Percentiles rank a stretch among this genome's conserved stretches.
phyloP scores from a whole-genome alignment of 2,888 invertebrate genomes.

The Clostera curtula region DNA sequence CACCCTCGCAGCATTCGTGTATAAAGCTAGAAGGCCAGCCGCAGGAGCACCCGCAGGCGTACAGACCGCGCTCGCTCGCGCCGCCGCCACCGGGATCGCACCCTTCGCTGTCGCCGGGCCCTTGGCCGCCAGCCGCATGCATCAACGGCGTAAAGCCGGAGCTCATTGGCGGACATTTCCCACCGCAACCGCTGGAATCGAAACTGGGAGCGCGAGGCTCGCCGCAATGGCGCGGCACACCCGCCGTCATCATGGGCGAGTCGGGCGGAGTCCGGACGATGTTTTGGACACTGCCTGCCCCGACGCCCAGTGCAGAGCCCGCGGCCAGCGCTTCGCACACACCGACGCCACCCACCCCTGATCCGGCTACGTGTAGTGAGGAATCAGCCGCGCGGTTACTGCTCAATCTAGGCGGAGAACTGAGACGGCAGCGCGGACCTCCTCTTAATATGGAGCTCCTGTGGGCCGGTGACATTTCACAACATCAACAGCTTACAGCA shows the following conservation, averaged over 20 bases:
- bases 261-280: constrained; percentile 88
- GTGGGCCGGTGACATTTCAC: constrained; percentile 92
- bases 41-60: constrained; percentile 46
- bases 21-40: constrained; percentile 61
- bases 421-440: constrained; percentile 76
- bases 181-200: constrained; percentile 59
- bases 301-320: constrained; percentile 67
- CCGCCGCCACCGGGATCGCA: constrained; percentile 64
- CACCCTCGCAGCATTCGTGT: constrained; percentile 51
- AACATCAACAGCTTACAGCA: constrained; percentile 87
- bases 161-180: constrained; percentile 79
- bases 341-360: constrained; percentile 72
- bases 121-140: constrained; percentile 77
- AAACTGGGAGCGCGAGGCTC: constrained; percentile 54
- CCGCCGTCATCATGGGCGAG: constrained; percentile 95
- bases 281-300: constrained; percentile 79
- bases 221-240: constrained; percentile 78
- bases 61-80: constrained; percentile 53
- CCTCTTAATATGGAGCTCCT: constrained; percentile 93
- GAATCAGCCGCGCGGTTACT: constrained; percentile 81
- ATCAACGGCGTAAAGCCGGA: constrained; percentile 90
- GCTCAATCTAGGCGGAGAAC: constrained; percentile 83
- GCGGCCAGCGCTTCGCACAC: constrained; percentile 69
- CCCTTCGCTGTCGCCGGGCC: constrained; percentile 47
- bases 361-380: constrained; percentile 69